Conservation (phyloP, 2,113 vertebrate species). For the Galeopterus variegatus region DNA sequence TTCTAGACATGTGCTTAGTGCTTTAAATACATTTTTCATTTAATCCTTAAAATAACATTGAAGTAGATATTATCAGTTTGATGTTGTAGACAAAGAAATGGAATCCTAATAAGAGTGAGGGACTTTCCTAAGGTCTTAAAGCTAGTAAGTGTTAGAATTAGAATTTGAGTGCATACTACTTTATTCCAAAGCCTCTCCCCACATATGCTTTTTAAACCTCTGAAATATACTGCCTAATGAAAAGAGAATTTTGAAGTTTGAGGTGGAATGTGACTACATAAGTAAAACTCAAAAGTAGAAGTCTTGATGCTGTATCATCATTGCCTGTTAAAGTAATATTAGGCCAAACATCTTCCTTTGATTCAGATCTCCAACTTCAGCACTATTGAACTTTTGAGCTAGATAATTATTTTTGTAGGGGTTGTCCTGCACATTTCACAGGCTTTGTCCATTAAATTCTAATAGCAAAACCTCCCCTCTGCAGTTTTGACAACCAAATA, state of each 20-base stretch:
- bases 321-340: conserved; percentile 37
- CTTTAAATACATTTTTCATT: conserved; percentile 28
- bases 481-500: conserved; percentile 30
- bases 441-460: background rate
- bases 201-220: conserved; percentile 9
- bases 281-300: conserved; percentile 46
- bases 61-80: background rate
- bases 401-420: background rate
- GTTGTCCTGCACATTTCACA: background rate
- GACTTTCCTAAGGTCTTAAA: background rate
- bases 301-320: background rate
- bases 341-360: background rate
- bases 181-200: background rate
- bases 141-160: conserved; percentile 17
- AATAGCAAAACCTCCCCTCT: background rate
- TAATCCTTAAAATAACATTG: conserved; percentile 53
- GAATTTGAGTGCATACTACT: conserved; percentile 1
- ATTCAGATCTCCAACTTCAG: conserved; percentile 33
- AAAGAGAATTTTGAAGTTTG: conserved; percentile 53
- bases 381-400: background rate
- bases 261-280: background rate
- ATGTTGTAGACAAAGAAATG: conserved; percentile 6
- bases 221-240: conserved; percentile 4
- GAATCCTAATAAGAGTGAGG: background rate
- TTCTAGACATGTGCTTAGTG: background rate